Evolutionary conservation across 2,113 vertebrate genomes (phyloP).

Genomic region (Speoplatyrhinus poulsoni): DNA sequence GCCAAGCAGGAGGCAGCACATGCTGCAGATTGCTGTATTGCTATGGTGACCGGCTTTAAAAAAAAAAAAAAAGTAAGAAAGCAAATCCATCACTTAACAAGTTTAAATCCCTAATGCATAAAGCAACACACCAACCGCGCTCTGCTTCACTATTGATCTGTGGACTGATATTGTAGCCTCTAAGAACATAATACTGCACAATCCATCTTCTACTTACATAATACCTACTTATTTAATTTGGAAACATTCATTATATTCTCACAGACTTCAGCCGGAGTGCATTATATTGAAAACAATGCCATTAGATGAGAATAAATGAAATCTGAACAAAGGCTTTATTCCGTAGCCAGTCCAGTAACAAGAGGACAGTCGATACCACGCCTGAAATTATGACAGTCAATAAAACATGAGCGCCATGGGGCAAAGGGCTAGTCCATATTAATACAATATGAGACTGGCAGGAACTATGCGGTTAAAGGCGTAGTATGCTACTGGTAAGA

Average conservation of each 20-base stretch:
- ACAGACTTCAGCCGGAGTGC: neutral
- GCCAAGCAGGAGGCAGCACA: slow-evolving; percentile 3
- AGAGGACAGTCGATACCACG: slow-evolving; percentile 42
- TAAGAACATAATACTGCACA: no score
- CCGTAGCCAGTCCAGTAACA: slow-evolving; percentile 18
- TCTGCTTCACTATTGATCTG: slow-evolving; percentile 2
- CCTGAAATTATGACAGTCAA: slow-evolving; percentile 50
- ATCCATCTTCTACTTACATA: no score
- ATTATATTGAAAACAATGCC: slow-evolving; percentile 13
- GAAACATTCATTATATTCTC: neutral
- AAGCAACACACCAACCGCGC: slow-evolving; percentile 12
- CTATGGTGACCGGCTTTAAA: neutral
- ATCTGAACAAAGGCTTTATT: slow-evolving; percentile 9
- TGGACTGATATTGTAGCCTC: slow-evolving; percentile 11
- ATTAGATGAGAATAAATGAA: slow-evolving; percentile 6
- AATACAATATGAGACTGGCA: slow-evolving; percentile 11
- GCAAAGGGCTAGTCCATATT: slow-evolving; percentile 34
- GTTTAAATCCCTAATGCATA: neutral
- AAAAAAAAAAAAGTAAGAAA: neutral
- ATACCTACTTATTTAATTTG: neutral
- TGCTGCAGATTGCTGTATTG: neutral
- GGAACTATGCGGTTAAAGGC: no score
- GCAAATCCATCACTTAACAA: neutral
- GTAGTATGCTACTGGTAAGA: no score
- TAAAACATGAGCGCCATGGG: slow-evolving; percentile 49